These are phyloP conservation scores for Teleopsis dalmanni DNA, from an alignment of 1,140 invertebrate genomes.

Conservation along the genomic window DNA sequence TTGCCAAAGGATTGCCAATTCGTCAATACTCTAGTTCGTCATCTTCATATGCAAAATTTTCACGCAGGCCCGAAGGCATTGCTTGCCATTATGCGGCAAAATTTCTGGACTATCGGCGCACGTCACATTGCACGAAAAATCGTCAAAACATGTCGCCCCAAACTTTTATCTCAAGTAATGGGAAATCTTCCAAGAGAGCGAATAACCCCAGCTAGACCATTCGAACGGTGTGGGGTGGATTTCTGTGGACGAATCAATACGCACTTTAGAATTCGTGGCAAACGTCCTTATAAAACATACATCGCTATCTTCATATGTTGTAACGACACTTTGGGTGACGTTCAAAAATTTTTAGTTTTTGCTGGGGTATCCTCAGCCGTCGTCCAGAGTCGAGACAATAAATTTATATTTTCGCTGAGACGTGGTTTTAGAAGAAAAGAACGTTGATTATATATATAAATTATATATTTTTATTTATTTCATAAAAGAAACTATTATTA, in stretches of 20 bases:
- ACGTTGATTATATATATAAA: no score
- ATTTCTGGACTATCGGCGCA: not conserved
- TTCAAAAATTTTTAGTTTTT: no score
- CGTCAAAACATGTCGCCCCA: not conserved
- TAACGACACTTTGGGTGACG: no score
- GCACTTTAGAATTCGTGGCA: not conserved
- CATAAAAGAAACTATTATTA: no score
- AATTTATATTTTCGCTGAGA: no score
- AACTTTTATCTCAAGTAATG: not conserved
- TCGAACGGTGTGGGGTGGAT: not conserved
- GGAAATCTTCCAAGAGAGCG: not conserved
- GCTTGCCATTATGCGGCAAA: not conserved
- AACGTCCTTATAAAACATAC: conserved; percentile 3
- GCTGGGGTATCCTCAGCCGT: no score
- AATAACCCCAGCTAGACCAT: not conserved
- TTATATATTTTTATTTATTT: no score
- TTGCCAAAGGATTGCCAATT: not conserved
- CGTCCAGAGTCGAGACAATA: no score
- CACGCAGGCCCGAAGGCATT: not conserved
- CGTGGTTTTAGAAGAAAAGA: no score
- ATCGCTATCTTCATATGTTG: no score
- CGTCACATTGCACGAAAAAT: not conserved
- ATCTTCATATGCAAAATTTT: not conserved
- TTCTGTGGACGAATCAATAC: not conserved
- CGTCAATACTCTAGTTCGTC: not conserved